phyloP scores from a whole-genome alignment of 1,140 invertebrate species.

The Agraylea sexmaculata region DNA sequence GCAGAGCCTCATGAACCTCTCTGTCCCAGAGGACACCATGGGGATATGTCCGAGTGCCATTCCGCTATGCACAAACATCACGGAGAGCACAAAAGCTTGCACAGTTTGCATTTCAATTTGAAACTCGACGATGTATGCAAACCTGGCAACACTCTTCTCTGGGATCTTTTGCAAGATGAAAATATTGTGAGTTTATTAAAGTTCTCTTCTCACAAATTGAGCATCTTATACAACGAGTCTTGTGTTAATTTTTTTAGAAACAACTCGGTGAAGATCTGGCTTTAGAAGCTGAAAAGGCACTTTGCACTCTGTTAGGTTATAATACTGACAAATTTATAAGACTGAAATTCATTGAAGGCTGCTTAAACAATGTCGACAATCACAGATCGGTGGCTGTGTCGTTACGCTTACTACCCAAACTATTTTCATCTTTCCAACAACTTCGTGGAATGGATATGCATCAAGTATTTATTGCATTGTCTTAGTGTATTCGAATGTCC shows the following conservation, averaged over 20 bases:
- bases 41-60: constrained; percentile 10
- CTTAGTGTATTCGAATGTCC: background rate
- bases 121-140: constrained; percentile 72
- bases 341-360: constrained; percentile 92
- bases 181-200: constrained; percentile 57
- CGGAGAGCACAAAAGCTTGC: constrained; percentile 26
- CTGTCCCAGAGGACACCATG: constrained; percentile 9
- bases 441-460: constrained; percentile 71
- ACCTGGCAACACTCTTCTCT: constrained; percentile 80
- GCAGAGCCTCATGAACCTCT: constrained; percentile 5
- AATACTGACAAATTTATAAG: constrained; percentile 77
- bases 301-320: constrained; percentile 80
- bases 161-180: constrained; percentile 89
- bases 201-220: constrained; percentile 7
- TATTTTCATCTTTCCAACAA: constrained; percentile 85
- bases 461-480: constrained; percentile 31
- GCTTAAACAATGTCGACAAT: constrained; percentile 76
- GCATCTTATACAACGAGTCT: constrained; percentile 13
- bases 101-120: constrained; percentile 37
- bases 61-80: constrained; percentile 23
- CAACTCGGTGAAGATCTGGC: constrained; percentile 79
- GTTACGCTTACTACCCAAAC: constrained; percentile 73
- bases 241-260: constrained; percentile 40
- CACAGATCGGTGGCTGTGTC: constrained; percentile 85
- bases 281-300: constrained; percentile 80